Conservation (phyloP, 2,797 vertebrate species). For the Gymnopithys bicolor region DNA sequence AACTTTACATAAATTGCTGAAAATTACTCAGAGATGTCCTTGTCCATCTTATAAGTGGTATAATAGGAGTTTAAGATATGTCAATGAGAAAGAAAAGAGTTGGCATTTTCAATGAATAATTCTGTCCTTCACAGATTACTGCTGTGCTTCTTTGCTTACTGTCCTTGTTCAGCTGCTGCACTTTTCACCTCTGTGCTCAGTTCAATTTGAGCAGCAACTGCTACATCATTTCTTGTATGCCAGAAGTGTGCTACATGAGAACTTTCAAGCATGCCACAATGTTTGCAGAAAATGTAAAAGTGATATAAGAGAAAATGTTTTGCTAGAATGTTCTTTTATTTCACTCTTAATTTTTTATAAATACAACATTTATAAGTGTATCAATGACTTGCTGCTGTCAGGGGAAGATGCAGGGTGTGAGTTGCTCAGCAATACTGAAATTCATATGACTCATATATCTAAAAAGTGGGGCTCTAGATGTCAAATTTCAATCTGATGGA, state of each 20-base stretch:
- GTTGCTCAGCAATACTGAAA: neutral
- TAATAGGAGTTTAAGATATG: neutral
- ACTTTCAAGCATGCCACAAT: neutral
- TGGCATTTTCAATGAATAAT: conserved; percentile 6
- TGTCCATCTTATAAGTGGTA: neutral
- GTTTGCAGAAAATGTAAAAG: neutral
- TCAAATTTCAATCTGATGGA: neutral
- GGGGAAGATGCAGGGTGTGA: neutral
- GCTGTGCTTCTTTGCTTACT: neutral
- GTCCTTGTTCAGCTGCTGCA: neutral
- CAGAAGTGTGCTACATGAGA: neutral
- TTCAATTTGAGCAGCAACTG: neutral
- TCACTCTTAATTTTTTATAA: neutral
- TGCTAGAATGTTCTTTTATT: neutral
- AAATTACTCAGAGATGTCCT: neutral
- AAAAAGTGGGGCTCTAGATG: neutral
- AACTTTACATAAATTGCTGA: neutral
- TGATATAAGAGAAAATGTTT: neutral
- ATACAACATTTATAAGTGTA: neutral
- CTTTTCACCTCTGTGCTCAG: neutral
- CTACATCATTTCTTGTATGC: neutral
- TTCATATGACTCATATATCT: neutral
- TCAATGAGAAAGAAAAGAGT: neutral
- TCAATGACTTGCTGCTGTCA: neutral
- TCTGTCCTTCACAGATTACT: neutral